Conservation (phyloP, 2,113 vertebrate species). For the Chrysemys picta region DNA sequence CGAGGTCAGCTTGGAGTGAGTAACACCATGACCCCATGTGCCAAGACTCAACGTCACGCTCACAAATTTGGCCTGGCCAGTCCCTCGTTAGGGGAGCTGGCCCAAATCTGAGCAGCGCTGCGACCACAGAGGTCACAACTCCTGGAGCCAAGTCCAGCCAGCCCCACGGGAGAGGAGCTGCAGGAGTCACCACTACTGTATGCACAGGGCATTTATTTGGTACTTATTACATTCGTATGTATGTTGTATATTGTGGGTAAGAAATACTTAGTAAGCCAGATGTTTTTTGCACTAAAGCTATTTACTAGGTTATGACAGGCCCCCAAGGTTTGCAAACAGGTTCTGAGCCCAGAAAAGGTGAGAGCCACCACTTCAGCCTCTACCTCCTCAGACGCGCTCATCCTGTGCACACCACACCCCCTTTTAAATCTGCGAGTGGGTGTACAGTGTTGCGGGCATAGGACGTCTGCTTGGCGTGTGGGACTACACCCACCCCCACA, state of each 20-base stretch:
- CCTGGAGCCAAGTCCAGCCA: neutral
- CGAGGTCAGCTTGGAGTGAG: neutral
- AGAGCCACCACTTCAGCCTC: neutral
- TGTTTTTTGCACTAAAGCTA: neutral
- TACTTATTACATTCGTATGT: neutral
- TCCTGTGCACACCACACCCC: constrained; percentile 37
- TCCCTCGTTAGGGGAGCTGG: neutral
- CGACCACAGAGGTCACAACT: neutral
- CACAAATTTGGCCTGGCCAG: neutral
- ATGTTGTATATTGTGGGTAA: neutral
- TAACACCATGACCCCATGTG: neutral
- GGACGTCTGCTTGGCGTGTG: constrained; percentile 46
- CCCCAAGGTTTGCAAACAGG: neutral
- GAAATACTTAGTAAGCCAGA: neutral
- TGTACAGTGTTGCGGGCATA: fast-evolving
- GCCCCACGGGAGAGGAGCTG: neutral
- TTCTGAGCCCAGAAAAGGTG: neutral
- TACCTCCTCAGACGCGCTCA: neutral
- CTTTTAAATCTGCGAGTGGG: neutral
- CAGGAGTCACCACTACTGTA: neutral
- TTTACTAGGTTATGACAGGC: neutral
- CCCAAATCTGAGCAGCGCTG: neutral
- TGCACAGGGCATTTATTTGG: neutral
- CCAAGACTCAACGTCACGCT: neutral
- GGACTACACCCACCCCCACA: fast-evolving